Percentiles rank a stretch among this genome's conserved stretches.
These are phyloP conservation scores for Cyclophora punctaria DNA, from an alignment of 2,888 invertebrate genomes.

Conservation along the genomic window DNA sequence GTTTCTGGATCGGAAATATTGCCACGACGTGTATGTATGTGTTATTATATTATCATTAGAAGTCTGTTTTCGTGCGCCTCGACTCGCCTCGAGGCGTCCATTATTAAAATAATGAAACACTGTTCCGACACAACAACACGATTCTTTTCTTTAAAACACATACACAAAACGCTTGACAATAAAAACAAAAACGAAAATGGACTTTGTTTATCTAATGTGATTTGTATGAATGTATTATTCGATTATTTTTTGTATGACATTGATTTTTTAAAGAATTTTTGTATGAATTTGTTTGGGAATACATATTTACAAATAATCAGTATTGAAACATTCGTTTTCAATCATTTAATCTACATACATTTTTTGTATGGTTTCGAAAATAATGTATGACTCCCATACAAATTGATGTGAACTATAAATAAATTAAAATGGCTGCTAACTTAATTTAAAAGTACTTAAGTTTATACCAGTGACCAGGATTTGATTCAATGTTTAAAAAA, in stretches of 20 bases:
- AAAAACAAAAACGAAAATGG: constrained; percentile 14
- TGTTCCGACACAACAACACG: constrained; percentile 2
- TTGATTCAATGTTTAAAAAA: constrained; percentile 18
- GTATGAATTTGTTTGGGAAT: constrained; percentile 11
- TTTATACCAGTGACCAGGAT: constrained; percentile 2
- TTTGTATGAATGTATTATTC: constrained; percentile 7
- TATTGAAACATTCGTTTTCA: too few species aligned
- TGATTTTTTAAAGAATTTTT: constrained; percentile 4
- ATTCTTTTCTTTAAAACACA: too few species aligned
- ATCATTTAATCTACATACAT: too few species aligned
- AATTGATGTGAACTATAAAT: constrained; percentile 1
- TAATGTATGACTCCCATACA: constrained; percentile 24
- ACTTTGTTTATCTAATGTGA: constrained; percentile 12
- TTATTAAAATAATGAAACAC: too few species aligned
- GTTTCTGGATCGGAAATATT: too few species aligned
- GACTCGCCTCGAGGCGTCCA: too few species aligned
- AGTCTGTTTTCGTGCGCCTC: too few species aligned
- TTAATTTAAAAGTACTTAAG: constrained; percentile 50
- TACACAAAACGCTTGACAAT: constrained; percentile 21
- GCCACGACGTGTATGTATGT: too few species aligned
- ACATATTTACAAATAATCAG: not conserved
- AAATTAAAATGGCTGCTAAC: constrained; percentile 48
- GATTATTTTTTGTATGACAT: not conserved
- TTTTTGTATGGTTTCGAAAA: too few species aligned
- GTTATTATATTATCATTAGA: too few species aligned